Evolutionary conservation across 2,797 vertebrate species (phyloP).

Genomic region (Jordanella pulchra): DNA sequence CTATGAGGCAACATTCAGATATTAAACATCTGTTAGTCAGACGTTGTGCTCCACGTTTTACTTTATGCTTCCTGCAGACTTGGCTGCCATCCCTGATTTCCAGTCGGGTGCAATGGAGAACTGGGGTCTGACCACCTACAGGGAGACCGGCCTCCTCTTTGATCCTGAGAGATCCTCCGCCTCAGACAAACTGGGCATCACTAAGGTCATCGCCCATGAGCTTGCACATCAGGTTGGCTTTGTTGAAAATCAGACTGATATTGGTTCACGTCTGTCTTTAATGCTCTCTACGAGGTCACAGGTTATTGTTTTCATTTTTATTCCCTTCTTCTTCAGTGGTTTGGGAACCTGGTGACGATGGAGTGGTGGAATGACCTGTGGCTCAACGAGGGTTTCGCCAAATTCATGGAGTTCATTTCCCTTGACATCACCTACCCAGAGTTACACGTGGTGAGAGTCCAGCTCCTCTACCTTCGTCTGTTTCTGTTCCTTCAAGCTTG

Average conservation of each 20-base stretch:
- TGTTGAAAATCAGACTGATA: background rate
- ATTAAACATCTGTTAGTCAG: background rate
- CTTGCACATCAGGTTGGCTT: conserved; percentile 87
- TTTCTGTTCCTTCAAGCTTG: background rate
- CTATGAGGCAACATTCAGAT: background rate
- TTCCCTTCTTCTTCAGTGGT: conserved; percentile 84
- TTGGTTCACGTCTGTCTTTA: background rate
- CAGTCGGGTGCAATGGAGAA: conserved; percentile 94
- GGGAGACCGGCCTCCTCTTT: conserved; percentile 85
- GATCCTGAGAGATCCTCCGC: conserved; percentile 84
- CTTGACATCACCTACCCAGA: conserved; percentile 88
- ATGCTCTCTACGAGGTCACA: background rate
- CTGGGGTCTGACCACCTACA: conserved; percentile 92
- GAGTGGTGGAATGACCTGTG: conserved; percentile 98
- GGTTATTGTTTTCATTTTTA: conserved; percentile 1
- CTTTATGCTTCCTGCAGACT: conserved; percentile 74
- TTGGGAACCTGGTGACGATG: conserved; percentile 96
- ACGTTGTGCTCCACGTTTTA: background rate
- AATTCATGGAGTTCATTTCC: conserved; percentile 93
- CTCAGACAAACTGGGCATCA: conserved; percentile 84
- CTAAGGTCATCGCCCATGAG: conserved; percentile 88
- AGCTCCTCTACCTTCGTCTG: background rate
- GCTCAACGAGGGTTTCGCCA: conserved; percentile 95
- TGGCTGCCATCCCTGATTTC: conserved; percentile 93
- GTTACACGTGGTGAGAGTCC: conserved; percentile 86